These are phyloP conservation scores for Limosa lapponica DNA, from an alignment of 2,797 vertebrate species.

Conservation along the genomic window DNA sequence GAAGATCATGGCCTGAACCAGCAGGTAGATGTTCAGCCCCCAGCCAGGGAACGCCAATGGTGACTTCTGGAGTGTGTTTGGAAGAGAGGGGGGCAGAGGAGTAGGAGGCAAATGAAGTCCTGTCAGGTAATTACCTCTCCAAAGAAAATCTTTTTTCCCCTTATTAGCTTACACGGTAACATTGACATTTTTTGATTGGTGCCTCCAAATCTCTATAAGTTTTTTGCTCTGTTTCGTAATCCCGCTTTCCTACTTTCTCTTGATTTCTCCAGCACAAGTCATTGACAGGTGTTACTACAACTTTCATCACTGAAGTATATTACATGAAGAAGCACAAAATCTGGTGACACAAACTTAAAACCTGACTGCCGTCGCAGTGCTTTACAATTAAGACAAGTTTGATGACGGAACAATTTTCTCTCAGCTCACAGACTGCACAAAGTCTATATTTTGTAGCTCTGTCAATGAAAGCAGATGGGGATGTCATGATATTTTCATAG, in stretches of 20 bases:
- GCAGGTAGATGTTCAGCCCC: background rate
- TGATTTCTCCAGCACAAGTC: background rate
- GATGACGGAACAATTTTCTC: background rate
- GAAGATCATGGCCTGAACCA: background rate
- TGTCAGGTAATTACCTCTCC: background rate
- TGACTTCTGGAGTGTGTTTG: background rate
- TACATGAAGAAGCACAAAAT: background rate
- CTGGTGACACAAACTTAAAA: background rate
- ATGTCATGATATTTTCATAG: constrained; percentile 19
- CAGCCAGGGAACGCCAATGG: background rate
- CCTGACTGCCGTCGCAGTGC: background rate
- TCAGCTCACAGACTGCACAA: background rate
- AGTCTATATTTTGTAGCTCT: background rate
- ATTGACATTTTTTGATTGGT: background rate
- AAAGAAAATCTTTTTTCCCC: background rate
- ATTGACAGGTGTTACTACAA: background rate
- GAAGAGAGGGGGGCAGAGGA: background rate
- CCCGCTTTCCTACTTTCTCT: background rate
- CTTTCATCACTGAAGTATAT: background rate
- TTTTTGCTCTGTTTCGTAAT: background rate
- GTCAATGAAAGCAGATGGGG: constrained; percentile 17
- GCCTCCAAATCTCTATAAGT: background rate
- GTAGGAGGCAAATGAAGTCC: background rate
- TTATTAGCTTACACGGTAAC: background rate
- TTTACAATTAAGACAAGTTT: background rate